phyloP scores from a whole-genome alignment of 2,797 vertebrate genomes.

The Tinamus major region DNA sequence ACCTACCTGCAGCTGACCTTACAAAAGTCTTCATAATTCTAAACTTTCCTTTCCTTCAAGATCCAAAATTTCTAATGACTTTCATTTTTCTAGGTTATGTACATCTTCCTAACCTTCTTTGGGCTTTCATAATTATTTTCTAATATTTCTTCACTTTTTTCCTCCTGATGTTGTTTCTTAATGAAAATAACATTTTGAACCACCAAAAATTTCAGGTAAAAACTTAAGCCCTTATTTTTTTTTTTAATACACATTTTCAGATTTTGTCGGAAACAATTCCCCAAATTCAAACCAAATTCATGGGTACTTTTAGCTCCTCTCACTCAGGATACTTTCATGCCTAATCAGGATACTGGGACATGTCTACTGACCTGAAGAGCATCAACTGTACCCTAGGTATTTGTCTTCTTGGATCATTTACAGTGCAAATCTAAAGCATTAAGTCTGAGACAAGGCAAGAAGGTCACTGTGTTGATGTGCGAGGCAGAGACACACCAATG shows the following conservation, averaged over 20 bases:
- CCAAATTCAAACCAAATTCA: neutral
- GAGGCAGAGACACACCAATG: neutral
- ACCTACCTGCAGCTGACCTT: no score
- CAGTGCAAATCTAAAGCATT: neutral
- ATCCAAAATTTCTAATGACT: no score
- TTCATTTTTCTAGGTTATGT: no score
- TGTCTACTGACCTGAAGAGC: neutral
- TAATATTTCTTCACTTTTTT: neutral
- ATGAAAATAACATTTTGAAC: no score
- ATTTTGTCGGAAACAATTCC: neutral
- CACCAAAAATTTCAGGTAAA: no score
- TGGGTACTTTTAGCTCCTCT: neutral
- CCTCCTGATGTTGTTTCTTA: no score
- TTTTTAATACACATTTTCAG: neutral
- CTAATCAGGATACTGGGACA: neutral
- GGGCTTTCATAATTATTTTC: no score
- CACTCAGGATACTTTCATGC: neutral
- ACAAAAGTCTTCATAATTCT: no score
- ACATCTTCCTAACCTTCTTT: no score
- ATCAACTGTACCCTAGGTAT: neutral
- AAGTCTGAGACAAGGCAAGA: neutral
- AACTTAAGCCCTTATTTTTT: neutral
- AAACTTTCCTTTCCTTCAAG: no score
- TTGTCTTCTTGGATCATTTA: neutral
- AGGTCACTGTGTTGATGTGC: neutral